A percentile compares a stretch with the other conserved stretches of the same genome.
These are phyloP conservation scores for Columba janthina DNA, from an alignment of 2,113 vertebrate species.

Conservation along the genomic window DNA sequence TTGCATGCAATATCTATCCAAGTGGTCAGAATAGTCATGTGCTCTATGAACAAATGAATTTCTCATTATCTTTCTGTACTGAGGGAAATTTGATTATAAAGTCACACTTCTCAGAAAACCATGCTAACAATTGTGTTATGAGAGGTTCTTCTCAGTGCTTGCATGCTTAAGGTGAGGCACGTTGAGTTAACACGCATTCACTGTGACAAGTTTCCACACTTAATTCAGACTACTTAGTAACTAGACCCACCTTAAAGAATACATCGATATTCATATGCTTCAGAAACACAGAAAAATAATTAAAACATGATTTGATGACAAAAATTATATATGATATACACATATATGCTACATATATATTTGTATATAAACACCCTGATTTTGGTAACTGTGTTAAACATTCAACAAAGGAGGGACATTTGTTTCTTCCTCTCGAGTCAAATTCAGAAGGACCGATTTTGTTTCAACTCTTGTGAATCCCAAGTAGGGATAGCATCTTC, in stretches of 20 bases:
- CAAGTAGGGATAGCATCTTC: background rate
- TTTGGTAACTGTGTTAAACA: background rate
- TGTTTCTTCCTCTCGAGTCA: background rate
- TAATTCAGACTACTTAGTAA: background rate
- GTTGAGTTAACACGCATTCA: background rate
- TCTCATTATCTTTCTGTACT: background rate
- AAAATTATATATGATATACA: background rate
- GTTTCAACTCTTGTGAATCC: background rate
- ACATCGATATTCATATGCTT: background rate
- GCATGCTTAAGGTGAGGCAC: background rate
- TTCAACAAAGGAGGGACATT: background rate
- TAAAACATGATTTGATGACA: background rate
- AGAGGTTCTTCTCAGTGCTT: background rate
- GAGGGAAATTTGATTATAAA: background rate
- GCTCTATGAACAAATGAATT: background rate
- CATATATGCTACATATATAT: background rate
- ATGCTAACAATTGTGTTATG: accelerated
- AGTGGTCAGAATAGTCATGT: background rate
- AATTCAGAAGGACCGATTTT: background rate
- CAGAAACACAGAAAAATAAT: background rate
- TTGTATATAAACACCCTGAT: background rate
- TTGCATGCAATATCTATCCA: background rate
- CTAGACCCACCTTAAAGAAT: background rate
- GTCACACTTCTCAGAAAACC: background rate
- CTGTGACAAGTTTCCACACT: background rate